Percentiles rank a stretch among this genome's conserved stretches.
phyloP scores from a whole-genome alignment of 2,797 vertebrate genomes.

The Sebastes steindachneri region DNA sequence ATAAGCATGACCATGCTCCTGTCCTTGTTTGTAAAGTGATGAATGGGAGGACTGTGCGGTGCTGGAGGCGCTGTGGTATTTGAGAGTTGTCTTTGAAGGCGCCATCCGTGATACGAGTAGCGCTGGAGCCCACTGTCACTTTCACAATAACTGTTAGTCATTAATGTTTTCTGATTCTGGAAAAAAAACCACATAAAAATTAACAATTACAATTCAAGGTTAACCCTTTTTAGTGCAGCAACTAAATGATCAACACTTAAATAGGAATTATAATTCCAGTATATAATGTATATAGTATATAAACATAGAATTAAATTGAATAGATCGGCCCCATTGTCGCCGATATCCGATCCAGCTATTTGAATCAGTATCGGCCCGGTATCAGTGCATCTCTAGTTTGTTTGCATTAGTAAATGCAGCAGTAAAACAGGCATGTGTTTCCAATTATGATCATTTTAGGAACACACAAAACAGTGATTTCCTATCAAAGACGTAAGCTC shows the following conservation, averaged over 20 bases:
- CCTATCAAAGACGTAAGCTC: not conserved
- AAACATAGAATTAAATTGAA: too few relatives aligned
- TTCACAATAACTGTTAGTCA: not conserved
- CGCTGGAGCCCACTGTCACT: not conserved
- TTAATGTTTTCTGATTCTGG: not conserved
- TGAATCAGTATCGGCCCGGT: too few relatives aligned
- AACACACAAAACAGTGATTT: not conserved
- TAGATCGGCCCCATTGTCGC: too few relatives aligned
- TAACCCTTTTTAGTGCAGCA: too few relatives aligned
- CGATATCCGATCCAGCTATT: too few relatives aligned
- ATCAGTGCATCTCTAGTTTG: not conserved
- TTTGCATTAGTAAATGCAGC: not conserved
- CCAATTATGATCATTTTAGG: not conserved
- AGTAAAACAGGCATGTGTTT: not conserved
- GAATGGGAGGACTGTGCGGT: conserved; percentile 46
- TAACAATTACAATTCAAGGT: too few relatives aligned
- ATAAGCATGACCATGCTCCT: conserved; percentile 91
- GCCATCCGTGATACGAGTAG: conserved; percentile 13
- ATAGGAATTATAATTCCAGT: too few relatives aligned
- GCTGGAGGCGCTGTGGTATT: conserved; percentile 73
- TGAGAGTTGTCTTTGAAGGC: conserved; percentile 85
- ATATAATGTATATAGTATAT: too few relatives aligned
- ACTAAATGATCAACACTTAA: too few relatives aligned
- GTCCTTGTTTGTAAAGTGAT: conserved; percentile 86
- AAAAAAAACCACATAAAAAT: not conserved